phyloP scores from a whole-genome alignment of 2,888 invertebrate genomes.

The Periphyllus acericola region DNA sequence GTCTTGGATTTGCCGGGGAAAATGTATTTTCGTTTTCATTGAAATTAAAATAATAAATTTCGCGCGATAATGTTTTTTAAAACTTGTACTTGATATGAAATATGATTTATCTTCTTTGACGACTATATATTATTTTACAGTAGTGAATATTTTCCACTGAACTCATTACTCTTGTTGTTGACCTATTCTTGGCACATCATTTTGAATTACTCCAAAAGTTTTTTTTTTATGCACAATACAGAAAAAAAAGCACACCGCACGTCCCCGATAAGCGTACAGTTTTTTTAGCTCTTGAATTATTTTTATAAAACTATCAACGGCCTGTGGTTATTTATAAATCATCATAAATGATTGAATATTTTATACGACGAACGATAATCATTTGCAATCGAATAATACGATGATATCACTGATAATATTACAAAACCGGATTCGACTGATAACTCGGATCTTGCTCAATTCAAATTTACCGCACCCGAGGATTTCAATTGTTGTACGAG shows the following conservation, averaged over 20 bases:
- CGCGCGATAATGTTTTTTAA: conserved; percentile 32
- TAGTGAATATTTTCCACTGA: conserved; percentile 49
- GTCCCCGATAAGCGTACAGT: background rate
- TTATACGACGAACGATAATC: background rate
- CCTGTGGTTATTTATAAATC: background rate
- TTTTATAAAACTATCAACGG: conserved; percentile 11
- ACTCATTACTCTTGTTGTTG: conserved; percentile 56
- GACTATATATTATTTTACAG: conserved; percentile 38
- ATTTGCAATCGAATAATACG: background rate
- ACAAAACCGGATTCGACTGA: no score
- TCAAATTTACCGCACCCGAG: no score
- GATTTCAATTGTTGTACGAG: no score
- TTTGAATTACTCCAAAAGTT: conserved; percentile 55
- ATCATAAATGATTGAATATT: background rate
- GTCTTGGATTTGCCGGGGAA: background rate
- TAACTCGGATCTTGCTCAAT: no score
- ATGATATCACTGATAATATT: no score
- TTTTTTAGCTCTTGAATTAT: conserved; percentile 26
- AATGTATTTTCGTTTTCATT: conserved; percentile 27
- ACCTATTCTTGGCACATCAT: conserved; percentile 58
- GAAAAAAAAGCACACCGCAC: background rate
- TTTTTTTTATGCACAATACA: conserved; percentile 38
- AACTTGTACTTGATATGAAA: conserved; percentile 44
- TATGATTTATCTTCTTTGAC: conserved; percentile 47
- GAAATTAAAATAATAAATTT: conserved; percentile 41